phyloP scores from a whole-genome alignment of 2,797 vertebrate species.

The Platyrinchus mystaceus region DNA sequence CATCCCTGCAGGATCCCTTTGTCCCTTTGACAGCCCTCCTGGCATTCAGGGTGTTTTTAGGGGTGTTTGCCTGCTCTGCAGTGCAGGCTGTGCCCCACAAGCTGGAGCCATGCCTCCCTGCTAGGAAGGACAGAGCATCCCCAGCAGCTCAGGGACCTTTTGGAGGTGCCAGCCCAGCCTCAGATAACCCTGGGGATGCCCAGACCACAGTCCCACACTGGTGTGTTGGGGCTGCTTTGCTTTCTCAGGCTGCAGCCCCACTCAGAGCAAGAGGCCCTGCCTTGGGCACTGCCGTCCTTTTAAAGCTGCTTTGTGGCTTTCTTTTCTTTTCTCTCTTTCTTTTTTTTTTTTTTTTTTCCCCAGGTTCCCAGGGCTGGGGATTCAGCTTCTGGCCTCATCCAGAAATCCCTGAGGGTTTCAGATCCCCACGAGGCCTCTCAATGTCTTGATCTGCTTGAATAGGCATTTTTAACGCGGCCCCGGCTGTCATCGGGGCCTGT shows the following conservation, averaged over 20 bases:
- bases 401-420: constrained; percentile 62
- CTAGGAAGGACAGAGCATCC: neutral
- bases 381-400: constrained; percentile 55
- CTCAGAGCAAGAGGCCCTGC: constrained; percentile 32
- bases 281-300: neutral
- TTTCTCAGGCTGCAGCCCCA: neutral
- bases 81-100: neutral
- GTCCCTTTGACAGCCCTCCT: rapidly evolving
- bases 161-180: neutral
- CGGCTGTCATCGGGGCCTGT: constrained; percentile 52
- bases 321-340: constrained; percentile 15
- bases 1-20: neutral
- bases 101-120: neutral
- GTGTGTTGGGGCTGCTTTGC: neutral
- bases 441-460: constrained; percentile 64
- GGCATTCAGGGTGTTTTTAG: rapidly evolving
- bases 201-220: neutral
- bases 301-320: constrained; percentile 44
- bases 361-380: constrained; percentile 53
- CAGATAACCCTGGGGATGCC: neutral
- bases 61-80: neutral
- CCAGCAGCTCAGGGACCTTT: neutral
- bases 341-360: rapidly evolving
- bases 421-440: constrained; percentile 64
- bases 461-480: constrained; percentile 46